These are phyloP conservation scores for Dolichotis patagonum DNA, from an alignment of 2,113 vertebrate species.

Conservation along the genomic window DNA sequence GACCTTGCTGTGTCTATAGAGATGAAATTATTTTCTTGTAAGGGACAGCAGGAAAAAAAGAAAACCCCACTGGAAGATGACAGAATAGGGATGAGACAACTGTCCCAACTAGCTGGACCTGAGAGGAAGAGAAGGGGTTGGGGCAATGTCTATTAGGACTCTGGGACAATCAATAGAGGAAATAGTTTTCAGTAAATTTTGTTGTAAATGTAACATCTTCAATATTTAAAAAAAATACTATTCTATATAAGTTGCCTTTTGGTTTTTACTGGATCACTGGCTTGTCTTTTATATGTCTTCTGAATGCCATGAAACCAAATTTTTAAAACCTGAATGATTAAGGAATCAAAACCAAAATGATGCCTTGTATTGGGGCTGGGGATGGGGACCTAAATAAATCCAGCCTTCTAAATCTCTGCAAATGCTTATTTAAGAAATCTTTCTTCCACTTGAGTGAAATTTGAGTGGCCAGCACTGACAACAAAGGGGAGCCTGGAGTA, in stretches of 20 bases:
- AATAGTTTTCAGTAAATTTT: not conserved
- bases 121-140: not conserved
- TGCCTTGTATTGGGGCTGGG: not conserved
- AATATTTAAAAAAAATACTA: not conserved
- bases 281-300: not conserved
- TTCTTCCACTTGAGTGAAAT: not conserved
- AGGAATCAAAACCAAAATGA: not conserved
- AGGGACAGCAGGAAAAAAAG: not conserved
- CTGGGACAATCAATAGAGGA: not conserved
- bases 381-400: not conserved
- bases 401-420: not conserved
- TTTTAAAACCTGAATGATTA: not conserved
- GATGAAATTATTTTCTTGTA: not conserved
- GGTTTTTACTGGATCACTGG: not conserved
- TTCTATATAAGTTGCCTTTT: not conserved
- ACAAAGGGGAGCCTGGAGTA: conserved; percentile 58
- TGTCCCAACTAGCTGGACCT: not conserved
- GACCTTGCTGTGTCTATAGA: not conserved
- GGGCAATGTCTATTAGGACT: not conserved
- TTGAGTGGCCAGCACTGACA: not conserved
- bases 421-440: not conserved
- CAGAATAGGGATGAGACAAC: not conserved
- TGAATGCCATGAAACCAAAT: not conserved
- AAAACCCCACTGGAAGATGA: not conserved
- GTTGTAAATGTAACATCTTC: not conserved